A percentile compares a stretch with the other conserved stretches of the same genome.
These are phyloP conservation scores for Schizaphis graminum DNA, from an alignment of 2,888 invertebrate species.

Conservation along the genomic window DNA sequence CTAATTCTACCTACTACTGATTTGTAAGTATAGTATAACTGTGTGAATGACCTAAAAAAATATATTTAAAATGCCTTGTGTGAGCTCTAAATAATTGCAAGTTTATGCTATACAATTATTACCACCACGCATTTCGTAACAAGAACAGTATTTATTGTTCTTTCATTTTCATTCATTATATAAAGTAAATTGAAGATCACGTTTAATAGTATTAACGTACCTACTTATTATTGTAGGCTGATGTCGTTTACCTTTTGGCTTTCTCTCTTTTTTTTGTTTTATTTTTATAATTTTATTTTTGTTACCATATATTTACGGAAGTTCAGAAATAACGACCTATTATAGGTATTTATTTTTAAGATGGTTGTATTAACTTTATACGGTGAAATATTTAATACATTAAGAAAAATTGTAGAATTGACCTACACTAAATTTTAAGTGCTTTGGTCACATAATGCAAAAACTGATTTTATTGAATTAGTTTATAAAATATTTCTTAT, in stretches of 20 bases:
- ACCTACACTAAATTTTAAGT: too few relatives aligned
- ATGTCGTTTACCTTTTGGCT: background rate
- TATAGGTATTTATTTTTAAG: background rate
- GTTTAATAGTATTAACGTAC: background rate
- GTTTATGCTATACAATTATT: background rate
- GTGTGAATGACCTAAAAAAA: slow-evolving; percentile 34
- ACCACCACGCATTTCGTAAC: background rate
- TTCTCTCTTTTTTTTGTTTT: background rate
- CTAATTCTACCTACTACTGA: background rate
- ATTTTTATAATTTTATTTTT: background rate
- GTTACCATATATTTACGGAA: background rate
- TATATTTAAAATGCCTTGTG: background rate
- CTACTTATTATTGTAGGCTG: background rate
- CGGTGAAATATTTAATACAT: too few relatives aligned
- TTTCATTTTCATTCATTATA: slow-evolving; percentile 15
- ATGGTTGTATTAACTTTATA: background rate
- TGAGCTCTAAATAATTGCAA: background rate
- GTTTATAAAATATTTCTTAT: background rate
- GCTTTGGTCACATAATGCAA: too few relatives aligned
- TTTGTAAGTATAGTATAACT: background rate
- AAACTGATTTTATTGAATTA: background rate
- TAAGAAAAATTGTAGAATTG: too few relatives aligned
- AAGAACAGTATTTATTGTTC: slow-evolving; percentile 4
- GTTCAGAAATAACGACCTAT: background rate
- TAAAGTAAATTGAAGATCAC: background rate